Percentiles rank a stretch among this genome's conserved stretches.
Evolutionary conservation across 2,888 invertebrate species (phyloP).

Genomic region (Marasmarcha lunaedactyla): DNA sequence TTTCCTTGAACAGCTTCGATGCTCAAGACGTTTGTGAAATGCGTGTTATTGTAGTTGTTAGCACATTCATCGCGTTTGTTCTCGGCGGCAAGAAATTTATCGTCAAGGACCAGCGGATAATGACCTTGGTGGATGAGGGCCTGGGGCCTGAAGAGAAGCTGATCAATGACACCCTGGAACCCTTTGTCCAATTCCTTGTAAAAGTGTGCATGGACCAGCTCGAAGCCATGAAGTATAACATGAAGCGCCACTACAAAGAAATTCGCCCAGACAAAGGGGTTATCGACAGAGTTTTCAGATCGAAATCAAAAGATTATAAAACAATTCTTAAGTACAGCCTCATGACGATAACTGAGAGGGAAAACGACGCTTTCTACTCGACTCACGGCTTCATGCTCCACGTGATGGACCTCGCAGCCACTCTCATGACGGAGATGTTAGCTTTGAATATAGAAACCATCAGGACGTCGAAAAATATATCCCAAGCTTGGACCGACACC

Average conservation of each 20-base stretch:
- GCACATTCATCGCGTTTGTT: too few relatives aligned
- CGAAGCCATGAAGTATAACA: conserved; percentile 18
- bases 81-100: too few relatives aligned
- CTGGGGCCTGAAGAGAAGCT: conserved; percentile 4
- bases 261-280: conserved; percentile 13
- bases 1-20: too few relatives aligned
- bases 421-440: conserved; percentile 21
- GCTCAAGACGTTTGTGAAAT: too few relatives aligned
- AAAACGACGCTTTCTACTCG: conserved; percentile 16
- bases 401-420: conserved; percentile 30
- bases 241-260: conserved; percentile 24
- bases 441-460: too few relatives aligned
- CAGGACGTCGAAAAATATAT: too few relatives aligned
- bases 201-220: conserved; percentile 21
- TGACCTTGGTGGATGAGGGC: too few relatives aligned
- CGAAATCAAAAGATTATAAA: conserved; percentile 20
- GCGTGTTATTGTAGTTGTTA: too few relatives aligned
- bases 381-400: conserved; percentile 27
- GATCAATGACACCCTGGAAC: conserved; percentile 8
- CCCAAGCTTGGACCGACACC: too few relatives aligned
- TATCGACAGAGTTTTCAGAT: conserved; percentile 21
- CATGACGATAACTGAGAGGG: conserved; percentile 15
- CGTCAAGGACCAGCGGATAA: too few relatives aligned
- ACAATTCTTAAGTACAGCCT: conserved; percentile 22
- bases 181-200: conserved; percentile 17